phyloP scores from a whole-genome alignment of 2,113 vertebrate species.

The Crotalus horridus region DNA sequence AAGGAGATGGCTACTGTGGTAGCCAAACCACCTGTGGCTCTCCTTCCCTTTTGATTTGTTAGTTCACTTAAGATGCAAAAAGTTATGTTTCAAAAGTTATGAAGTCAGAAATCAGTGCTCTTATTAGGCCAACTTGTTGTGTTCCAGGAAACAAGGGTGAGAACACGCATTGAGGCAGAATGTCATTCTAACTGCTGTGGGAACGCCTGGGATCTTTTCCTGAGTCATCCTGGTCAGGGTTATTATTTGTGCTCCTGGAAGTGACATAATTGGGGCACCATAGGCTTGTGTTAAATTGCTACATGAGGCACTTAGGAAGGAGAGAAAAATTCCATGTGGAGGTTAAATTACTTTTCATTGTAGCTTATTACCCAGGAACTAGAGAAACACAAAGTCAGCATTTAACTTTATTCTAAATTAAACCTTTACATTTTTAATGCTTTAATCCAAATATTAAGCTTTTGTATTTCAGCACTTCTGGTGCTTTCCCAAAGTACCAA shows the following conservation, averaged over 20 bases:
- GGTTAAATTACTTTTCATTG: neutral
- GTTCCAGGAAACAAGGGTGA: neutral
- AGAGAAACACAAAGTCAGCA: neutral
- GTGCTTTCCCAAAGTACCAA: neutral
- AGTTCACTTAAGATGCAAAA: neutral
- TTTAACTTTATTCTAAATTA: neutral
- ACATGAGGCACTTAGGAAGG: neutral
- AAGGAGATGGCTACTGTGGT: neutral
- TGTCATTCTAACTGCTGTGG: neutral
- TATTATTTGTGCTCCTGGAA: neutral
- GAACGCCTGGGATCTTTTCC: neutral
- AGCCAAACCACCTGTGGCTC: neutral
- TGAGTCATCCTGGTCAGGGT: neutral
- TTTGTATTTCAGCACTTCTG: neutral
- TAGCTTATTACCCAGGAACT: conserved; percentile 23
- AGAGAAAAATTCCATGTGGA: neutral
- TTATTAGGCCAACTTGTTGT: neutral
- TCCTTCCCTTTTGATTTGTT: neutral
- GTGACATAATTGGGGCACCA: neutral
- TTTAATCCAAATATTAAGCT: neutral
- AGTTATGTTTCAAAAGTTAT: neutral
- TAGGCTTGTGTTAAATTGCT: neutral
- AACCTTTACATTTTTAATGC: neutral
- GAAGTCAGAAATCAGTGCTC: neutral
- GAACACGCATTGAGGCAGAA: neutral